phyloP scores from a whole-genome alignment of 1,140 invertebrate species.

The Pteromalus puparum region DNA sequence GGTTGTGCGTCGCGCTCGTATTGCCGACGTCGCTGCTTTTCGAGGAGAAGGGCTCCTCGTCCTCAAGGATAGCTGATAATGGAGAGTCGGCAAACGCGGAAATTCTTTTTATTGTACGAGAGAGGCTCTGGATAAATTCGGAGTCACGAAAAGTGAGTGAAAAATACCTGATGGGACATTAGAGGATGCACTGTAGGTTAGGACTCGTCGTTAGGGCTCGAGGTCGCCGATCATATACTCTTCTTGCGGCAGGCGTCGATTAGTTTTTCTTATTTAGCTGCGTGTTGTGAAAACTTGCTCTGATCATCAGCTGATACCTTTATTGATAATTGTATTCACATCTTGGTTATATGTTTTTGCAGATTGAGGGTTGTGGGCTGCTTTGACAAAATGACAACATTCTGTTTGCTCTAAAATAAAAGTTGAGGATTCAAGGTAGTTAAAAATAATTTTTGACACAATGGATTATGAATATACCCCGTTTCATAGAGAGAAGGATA shows the following conservation, averaged over 20 bases:
- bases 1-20: too few species aligned
- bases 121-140: background rate
- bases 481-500: conserved; percentile 80
- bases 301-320: background rate
- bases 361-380: background rate
- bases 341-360: background rate
- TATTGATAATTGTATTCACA: background rate
- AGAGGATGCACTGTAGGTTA: background rate
- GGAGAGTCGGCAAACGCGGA: background rate
- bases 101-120: background rate
- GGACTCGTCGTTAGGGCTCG: background rate
- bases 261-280: background rate
- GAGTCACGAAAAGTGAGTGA: background rate
- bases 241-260: background rate
- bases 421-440: background rate
- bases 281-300: too few species aligned
- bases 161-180: background rate
- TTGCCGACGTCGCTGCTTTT: background rate
- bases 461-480: conserved; percentile 82
- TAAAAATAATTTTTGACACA: conserved; percentile 40
- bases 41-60: background rate
- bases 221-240: background rate
- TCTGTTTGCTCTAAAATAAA: conserved; percentile 6
- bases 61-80: background rate
- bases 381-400: conserved; percentile 12